phyloP scores from a whole-genome alignment of 2,797 vertebrate species.

The Pelobates cultripes region DNA sequence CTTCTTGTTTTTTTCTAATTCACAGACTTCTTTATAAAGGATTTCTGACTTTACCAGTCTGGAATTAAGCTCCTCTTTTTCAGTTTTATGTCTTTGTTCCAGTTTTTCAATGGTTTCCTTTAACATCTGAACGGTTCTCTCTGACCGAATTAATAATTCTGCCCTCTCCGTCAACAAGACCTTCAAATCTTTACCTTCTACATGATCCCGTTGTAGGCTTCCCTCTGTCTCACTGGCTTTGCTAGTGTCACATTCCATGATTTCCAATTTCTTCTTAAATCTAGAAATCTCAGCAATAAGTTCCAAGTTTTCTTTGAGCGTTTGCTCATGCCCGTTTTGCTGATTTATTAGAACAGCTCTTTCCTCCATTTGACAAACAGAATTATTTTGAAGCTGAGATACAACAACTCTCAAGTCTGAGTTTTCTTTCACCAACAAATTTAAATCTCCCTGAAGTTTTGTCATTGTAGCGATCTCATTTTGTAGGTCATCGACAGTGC shows the following conservation, averaged over 20 bases:
- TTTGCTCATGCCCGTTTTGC: constrained; percentile 63
- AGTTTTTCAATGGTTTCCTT: constrained; percentile 71
- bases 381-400: constrained; percentile 56
- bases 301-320: constrained; percentile 65
- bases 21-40: constrained; percentile 63
- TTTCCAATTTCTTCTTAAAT: constrained; percentile 59
- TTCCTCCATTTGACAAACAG: constrained; percentile 61
- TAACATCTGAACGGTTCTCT: constrained; percentile 63
- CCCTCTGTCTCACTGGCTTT: constrained; percentile 36
- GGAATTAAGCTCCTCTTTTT: constrained; percentile 71
- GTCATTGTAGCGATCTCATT: constrained; percentile 53
- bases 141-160: constrained; percentile 60
- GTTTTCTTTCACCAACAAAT: constrained; percentile 53
- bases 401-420: constrained; percentile 57
- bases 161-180: constrained; percentile 71
- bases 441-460: constrained; percentile 51
- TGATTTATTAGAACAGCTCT: constrained; percentile 63
- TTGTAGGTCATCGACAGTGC: constrained; percentile 69
- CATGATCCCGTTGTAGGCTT: neutral
- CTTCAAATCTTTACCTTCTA: constrained; percentile 56
- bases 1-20: constrained; percentile 68
- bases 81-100: constrained; percentile 69
- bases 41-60: constrained; percentile 67
- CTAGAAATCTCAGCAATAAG: constrained; percentile 63
- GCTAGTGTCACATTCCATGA: constrained; percentile 6